Conservation (phyloP, 1,140 invertebrate species). For the Hyles vespertilio region DNA sequence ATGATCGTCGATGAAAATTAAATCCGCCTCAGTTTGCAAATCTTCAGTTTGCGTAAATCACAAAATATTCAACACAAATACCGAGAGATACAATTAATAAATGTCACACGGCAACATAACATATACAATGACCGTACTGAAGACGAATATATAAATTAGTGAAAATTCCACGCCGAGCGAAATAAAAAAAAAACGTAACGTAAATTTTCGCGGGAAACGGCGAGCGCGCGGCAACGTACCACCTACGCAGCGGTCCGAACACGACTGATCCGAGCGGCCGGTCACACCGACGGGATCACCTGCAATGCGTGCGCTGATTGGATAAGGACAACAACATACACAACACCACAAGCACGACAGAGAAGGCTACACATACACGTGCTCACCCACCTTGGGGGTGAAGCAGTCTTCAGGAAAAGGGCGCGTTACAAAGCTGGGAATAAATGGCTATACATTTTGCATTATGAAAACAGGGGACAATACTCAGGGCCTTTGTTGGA, state of each 20-base stretch:
- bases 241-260: slow-evolving; percentile 39
- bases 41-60: slow-evolving; percentile 23
- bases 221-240: slow-evolving; percentile 30
- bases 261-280: slow-evolving; percentile 44
- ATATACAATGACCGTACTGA: slow-evolving; percentile 15
- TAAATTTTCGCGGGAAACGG: slow-evolving; percentile 68
- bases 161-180: slow-evolving; percentile 4
- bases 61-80: slow-evolving; percentile 24
- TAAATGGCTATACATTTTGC: slow-evolving; percentile 56
- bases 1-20: slow-evolving; percentile 4
- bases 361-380: slow-evolving; percentile 49
- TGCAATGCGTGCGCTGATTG: slow-evolving; percentile 71
- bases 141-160: slow-evolving; percentile 19
- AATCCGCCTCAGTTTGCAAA: slow-evolving; percentile 15
- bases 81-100: slow-evolving; percentile 25
- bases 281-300: slow-evolving; percentile 39
- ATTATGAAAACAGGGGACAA: slow-evolving; percentile 48
- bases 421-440: slow-evolving; percentile 58
- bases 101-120: slow-evolving; percentile 35
- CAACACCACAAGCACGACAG: slow-evolving; percentile 14
- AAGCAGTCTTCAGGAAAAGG: slow-evolving; percentile 60
- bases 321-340: slow-evolving; percentile 32
- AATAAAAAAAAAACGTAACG: slow-evolving; percentile 28
- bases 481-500: slow-evolving; percentile 43
- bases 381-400: slow-evolving; percentile 47